phyloP scores from a whole-genome alignment of 2,888 invertebrate genomes.

The Ceraclea dissimilis region DNA sequence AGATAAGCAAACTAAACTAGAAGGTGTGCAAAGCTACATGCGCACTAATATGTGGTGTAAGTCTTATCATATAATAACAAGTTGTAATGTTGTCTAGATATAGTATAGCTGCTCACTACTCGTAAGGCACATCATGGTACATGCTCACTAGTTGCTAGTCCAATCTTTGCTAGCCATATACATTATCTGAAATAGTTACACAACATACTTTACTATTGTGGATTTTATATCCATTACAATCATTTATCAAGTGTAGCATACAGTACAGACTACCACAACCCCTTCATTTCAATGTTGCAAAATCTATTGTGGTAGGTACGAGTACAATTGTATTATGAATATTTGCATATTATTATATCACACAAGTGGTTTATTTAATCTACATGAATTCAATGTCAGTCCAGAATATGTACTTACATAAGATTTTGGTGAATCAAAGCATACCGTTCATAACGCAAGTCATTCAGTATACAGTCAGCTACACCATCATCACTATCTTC shows the following conservation, averaged over 20 bases:
- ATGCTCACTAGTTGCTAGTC: slow-evolving; percentile 25
- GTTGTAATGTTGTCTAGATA: slow-evolving; percentile 14
- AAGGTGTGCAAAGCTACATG: slow-evolving; percentile 18
- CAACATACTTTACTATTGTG: slow-evolving; percentile 15
- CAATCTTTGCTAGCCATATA: slow-evolving; percentile 25
- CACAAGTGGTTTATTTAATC: too few relatives aligned
- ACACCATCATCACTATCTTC: background rate
- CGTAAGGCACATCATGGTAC: slow-evolving; percentile 22
- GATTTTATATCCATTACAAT: too few relatives aligned
- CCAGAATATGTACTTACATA: slow-evolving; percentile 39
- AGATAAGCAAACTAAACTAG: background rate
- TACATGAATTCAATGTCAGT: too few relatives aligned
- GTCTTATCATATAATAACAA: slow-evolving; percentile 9
- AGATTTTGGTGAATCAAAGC: slow-evolving; percentile 39
- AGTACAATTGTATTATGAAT: too few relatives aligned
- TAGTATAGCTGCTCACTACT: slow-evolving; percentile 21
- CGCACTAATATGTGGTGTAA: slow-evolving; percentile 9
- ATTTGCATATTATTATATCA: too few relatives aligned
- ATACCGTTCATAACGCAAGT: slow-evolving; percentile 39
- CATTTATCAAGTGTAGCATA: too few relatives aligned
- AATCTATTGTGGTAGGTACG: too few relatives aligned
- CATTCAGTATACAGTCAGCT: slow-evolving; percentile 39
- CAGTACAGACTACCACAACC: too few relatives aligned
- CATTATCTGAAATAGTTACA: slow-evolving; percentile 25
- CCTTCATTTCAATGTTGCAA: too few relatives aligned